phyloP scores from a whole-genome alignment of 2,888 invertebrate genomes.

The Pachliopta kotzebuea region DNA sequence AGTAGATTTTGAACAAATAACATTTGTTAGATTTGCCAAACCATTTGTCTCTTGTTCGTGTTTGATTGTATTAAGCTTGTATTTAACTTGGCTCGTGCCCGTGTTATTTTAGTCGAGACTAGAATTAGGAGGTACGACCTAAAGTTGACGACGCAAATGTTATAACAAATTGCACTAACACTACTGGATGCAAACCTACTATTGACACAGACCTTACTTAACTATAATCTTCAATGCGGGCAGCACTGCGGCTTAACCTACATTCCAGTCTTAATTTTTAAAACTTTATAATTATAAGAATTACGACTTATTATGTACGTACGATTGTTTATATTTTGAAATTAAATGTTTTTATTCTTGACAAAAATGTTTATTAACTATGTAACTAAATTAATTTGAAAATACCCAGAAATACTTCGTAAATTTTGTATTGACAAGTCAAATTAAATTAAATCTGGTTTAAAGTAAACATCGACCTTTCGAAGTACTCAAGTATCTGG shows the following conservation, averaged over 20 bases:
- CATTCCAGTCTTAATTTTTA: not conserved
- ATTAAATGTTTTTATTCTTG: not conserved
- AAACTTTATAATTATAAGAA: not conserved
- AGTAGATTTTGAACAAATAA: slow-evolving; percentile 5
- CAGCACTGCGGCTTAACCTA: not conserved
- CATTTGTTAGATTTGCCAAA: slow-evolving; percentile 9
- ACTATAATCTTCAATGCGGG: not conserved
- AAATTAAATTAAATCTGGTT: slow-evolving; percentile 26
- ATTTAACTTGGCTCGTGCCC: slow-evolving; percentile 13
- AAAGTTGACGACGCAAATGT: not conserved
- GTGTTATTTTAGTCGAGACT: slow-evolving; percentile 1
- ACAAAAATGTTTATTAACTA: not conserved
- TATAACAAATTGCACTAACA: not conserved
- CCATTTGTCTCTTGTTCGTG: slow-evolving; percentile 7
- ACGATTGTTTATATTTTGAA: too few relatives aligned
- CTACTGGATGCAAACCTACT: not conserved
- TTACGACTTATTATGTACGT: too few relatives aligned
- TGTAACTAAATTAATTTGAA: not conserved
- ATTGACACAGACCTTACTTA: not conserved
- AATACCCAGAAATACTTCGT: not conserved
- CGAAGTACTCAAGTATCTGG: slow-evolving; percentile 20
- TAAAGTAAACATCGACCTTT: slow-evolving; percentile 23
- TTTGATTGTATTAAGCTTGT: slow-evolving; percentile 15
- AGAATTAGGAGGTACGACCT: slow-evolving; percentile 2
- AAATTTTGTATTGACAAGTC: slow-evolving; percentile 12